Conservation (phyloP, 2,888 invertebrate genomes). For the Amiota mariae region DNA sequence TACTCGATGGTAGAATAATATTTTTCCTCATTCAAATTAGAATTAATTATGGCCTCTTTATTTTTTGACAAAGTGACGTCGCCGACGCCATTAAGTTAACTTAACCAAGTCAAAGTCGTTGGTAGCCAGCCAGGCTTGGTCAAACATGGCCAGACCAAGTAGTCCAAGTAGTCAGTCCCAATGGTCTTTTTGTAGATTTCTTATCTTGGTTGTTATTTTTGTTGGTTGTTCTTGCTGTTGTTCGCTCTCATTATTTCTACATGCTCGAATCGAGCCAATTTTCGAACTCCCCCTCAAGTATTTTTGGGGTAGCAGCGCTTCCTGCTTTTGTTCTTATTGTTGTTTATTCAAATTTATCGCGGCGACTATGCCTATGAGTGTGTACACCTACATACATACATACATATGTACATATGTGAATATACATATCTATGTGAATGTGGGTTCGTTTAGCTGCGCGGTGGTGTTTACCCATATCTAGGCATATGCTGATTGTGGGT, state of each 20-base stretch:
- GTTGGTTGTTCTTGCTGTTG: slow-evolving; percentile 24
- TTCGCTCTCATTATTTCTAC: not conserved
- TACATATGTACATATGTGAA: not conserved
- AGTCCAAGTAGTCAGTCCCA: not conserved
- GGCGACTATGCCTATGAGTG: not conserved
- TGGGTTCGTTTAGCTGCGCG: slow-evolving; percentile 58
- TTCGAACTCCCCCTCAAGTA: slow-evolving; percentile 44
- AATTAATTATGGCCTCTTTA: slow-evolving; percentile 64
- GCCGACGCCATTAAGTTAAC: slow-evolving; percentile 10
- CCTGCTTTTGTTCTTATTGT: slow-evolving; percentile 58
- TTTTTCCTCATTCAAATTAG: slow-evolving; percentile 25
- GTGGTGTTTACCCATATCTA: slow-evolving; percentile 69
- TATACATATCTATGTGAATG: slow-evolving; percentile 17
- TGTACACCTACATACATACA: no score
- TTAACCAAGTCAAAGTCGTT: slow-evolving; percentile 7
- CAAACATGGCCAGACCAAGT: slow-evolving; percentile 11
- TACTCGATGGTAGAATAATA: not conserved
- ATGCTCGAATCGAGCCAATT: not conserved
- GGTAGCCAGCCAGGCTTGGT: slow-evolving; percentile 15
- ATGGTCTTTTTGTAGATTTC: slow-evolving; percentile 21
- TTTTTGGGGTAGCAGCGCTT: slow-evolving; percentile 67
- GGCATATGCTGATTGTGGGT: slow-evolving; percentile 63
- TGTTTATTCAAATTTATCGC: slow-evolving; percentile 22
- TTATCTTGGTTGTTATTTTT: no score
- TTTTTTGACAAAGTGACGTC: slow-evolving; percentile 32